Evolutionary conservation across 2,113 vertebrate genomes (phyloP).

Genomic region (Tychaedon coryphoeus): DNA sequence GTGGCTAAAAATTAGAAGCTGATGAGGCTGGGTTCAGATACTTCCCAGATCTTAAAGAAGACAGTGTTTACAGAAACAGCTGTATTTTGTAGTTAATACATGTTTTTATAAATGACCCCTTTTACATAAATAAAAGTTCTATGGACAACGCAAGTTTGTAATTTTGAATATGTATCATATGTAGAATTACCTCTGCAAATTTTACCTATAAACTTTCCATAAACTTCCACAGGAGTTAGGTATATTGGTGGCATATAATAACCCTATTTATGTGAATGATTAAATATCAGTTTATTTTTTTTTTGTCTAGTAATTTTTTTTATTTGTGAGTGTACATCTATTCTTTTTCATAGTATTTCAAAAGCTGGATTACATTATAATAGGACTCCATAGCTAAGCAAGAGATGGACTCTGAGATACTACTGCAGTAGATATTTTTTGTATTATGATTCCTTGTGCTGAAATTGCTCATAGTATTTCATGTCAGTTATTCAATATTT

Average conservation of each 20-base stretch:
- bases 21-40: not conserved
- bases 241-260: not conserved
- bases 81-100: not conserved
- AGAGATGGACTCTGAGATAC: not conserved
- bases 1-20: not conserved
- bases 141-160: not conserved
- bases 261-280: not conserved
- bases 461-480: not conserved
- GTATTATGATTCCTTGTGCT: not conserved
- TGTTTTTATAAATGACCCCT: not conserved
- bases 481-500: not conserved
- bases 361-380: not conserved
- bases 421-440: not conserved
- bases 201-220: not conserved
- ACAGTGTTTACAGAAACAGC: not conserved
- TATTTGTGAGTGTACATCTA: not conserved
- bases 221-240: not conserved
- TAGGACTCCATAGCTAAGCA: not conserved
- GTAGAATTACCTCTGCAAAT: not conserved
- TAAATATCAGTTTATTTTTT: not conserved
- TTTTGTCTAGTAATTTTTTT: not conserved
- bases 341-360: not conserved
- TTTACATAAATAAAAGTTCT: not conserved
- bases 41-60: not conserved
- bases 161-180: not conserved